Base-by-base conservation (phyloP, 2,797 vertebrate species). In the Toxotes lorentzi region DNA sequence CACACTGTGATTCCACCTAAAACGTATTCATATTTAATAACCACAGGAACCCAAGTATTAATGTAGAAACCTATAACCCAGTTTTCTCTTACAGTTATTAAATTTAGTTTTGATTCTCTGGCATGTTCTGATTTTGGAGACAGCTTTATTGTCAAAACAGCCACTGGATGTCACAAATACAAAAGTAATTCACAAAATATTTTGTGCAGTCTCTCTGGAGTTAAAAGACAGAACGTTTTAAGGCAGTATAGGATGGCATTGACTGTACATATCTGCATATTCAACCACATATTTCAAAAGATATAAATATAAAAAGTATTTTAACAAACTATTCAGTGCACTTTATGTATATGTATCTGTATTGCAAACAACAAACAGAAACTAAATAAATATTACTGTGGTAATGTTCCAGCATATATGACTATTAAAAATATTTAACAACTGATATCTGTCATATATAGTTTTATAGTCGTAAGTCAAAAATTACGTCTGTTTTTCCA, bases 291-390 rank as follows among this genome's bases (percentile, higher is more conserved):
- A 57, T 76, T 82, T 69, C 35, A 83, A 78, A 74, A 79, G 5
- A 81, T 84, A 88, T 88, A 92, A 91, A 92, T 89, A 91, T 69
- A 70, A 58, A 79, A 74, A 70, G 21, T 64, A 64, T 70, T 85
- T 80, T 35, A 72, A 78, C 54, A 83, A 92, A 86, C 34, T 83
- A 70, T 79, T 89, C 86, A 91, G 89, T 92, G 90, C 91, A 92
- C 83, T 76, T 90, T 66, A 86, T 77, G 24, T 24, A 62, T 68
- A 77, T 77, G 67, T 64, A 75, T 80, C 70, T 70, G 71, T 68
- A 86, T 79, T 89, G 63, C 74, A 86, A 74, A 83, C 71, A 88
- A 57, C 10, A 75, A 88, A 85, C 63, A 88, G n/a, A 86, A 83
- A 77, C 80, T 73, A 78, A 90, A 88, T 91, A 92, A 88, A 92